Conservation (phyloP, 2,888 invertebrate genomes). For the Diarsia rubi region DNA sequence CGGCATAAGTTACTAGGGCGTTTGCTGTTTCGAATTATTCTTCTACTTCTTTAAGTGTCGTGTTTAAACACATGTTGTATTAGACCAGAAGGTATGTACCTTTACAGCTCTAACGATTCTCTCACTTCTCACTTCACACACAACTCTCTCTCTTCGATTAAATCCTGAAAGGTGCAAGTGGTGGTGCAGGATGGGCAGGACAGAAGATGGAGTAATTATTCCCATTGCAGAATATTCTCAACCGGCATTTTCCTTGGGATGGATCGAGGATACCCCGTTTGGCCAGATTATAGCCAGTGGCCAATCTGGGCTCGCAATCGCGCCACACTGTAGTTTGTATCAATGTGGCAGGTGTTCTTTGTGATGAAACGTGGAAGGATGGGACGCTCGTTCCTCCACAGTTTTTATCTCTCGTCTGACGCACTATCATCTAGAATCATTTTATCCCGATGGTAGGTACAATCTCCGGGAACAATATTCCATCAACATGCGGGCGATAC, state of each 20-base stretch:
- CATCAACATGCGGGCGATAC: not conserved
- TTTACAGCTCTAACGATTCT: no score
- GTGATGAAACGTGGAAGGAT: not conserved
- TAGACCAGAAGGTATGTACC: not conserved
- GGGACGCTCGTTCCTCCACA: not conserved
- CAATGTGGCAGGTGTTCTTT: not conserved
- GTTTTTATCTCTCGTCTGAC: not conserved
- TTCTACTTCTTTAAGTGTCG: not conserved
- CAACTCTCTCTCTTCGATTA: no score
- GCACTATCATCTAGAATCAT: not conserved
- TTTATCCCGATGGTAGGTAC: not conserved
- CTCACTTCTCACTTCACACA: no score
- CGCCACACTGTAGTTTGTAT: not conserved
- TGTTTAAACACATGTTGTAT: not conserved
- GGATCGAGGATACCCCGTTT: not conserved
- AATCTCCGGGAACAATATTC: not conserved
- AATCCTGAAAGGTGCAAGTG: not conserved
- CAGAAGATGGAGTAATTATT: no score
- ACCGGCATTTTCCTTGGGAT: not conserved
- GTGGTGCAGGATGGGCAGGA: not conserved
- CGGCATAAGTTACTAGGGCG: not conserved
- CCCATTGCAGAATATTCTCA: no score
- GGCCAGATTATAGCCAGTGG: not conserved
- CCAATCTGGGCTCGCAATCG: not conserved
- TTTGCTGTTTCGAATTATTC: not conserved